Evolutionary conservation across 2,797 vertebrate genomes (phyloP).

Genomic region (Varecia variegata): DNA sequence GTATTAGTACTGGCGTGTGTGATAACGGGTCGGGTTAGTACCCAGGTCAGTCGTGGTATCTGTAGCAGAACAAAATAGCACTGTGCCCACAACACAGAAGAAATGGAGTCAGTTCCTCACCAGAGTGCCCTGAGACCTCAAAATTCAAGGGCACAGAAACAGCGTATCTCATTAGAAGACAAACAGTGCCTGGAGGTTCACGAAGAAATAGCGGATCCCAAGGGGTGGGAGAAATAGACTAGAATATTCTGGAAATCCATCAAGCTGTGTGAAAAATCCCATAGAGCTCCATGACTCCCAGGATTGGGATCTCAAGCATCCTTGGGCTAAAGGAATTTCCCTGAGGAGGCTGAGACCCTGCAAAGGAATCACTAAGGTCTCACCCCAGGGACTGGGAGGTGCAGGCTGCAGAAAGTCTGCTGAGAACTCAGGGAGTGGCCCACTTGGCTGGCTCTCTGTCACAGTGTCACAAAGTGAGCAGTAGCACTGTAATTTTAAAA

Average conservation of each 20-base stretch:
- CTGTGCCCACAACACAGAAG: neutral
- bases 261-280: neutral
- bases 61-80: neutral
- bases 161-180: neutral
- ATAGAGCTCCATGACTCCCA: neutral
- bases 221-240: neutral
- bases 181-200: neutral
- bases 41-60: neutral
- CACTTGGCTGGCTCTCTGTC: neutral
- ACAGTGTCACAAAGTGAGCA: neutral
- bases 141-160: neutral
- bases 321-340: neutral
- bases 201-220: neutral
- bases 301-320: neutral
- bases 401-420: neutral
- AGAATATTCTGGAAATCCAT: neutral
- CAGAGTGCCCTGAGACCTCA: neutral
- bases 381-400: neutral
- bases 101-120: neutral
- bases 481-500: neutral
- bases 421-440: neutral
- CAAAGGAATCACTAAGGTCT: neutral
- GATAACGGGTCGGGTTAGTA: neutral
- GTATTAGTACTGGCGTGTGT: neutral
- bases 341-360: neutral